phyloP scores from a whole-genome alignment of 30 jellyfish, hydroid and myxozoan genomes.

The Aurelia coerulea region DNA sequence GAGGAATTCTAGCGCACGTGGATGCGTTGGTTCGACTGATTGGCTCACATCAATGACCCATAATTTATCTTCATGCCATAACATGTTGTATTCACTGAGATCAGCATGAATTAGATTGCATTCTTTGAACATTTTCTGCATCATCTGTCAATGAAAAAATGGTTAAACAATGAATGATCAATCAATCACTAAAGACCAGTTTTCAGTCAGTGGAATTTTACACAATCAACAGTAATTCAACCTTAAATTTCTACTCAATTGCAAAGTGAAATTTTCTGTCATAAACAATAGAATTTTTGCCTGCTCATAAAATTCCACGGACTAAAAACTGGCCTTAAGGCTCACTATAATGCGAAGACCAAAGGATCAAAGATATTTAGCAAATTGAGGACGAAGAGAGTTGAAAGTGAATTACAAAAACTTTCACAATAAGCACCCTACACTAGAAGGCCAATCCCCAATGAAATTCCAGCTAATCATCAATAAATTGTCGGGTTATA shows the following conservation, averaged over 20 bases:
- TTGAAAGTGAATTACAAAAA: too few species aligned
- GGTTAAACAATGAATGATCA: neutral
- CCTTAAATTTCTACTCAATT: neutral
- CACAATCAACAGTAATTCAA: too few species aligned
- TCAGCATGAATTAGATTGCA: slow-evolving; percentile 96
- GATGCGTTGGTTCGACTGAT: slow-evolving; percentile 94
- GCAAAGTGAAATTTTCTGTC: neutral
- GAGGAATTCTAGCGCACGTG: slow-evolving; percentile 86
- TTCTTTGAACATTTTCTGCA: slow-evolving; percentile 84
- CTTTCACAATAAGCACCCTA: too few species aligned
- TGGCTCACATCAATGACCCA: slow-evolving; percentile 96
- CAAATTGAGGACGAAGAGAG: too few species aligned
- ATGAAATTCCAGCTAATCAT: too few species aligned
- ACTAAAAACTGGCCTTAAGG: neutral
- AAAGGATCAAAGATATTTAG: too few species aligned
- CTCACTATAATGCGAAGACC: too few species aligned
- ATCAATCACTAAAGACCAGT: neutral
- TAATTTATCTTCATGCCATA: slow-evolving; percentile 88
- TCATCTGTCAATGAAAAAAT: slow-evolving; percentile 33
- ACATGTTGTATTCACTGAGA: slow-evolving; percentile 93
- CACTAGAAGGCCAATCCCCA: too few species aligned
- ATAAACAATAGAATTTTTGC: too few species aligned
- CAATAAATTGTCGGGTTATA: too few species aligned
- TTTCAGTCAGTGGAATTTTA: too few species aligned
- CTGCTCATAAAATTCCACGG: too few species aligned